A percentile compares a stretch with the other conserved stretches of the same genome.
These are phyloP conservation scores for Calvadosia cruxmelitensis DNA, from an alignment of 30 jellyfish, hydroid and myxozoan species.

Conservation along the genomic window DNA sequence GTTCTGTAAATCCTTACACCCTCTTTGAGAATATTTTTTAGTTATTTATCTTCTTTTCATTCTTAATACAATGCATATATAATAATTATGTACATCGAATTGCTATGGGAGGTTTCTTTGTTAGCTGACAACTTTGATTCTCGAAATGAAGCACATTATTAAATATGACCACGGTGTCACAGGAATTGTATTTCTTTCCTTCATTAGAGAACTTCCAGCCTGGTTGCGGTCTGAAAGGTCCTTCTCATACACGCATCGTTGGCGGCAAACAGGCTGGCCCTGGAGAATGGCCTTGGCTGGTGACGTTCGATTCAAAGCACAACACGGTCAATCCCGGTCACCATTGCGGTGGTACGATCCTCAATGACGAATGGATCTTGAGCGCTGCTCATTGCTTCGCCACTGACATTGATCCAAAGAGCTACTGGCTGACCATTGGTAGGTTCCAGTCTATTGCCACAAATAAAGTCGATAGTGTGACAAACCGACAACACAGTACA, in stretches of 20 bases:
- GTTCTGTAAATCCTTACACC: no score
- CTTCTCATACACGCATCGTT: constrained; percentile 74
- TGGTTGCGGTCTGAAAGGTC: constrained; percentile 87
- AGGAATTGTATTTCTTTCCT: no score
- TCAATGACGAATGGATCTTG: constrained; percentile 81
- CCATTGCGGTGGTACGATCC: constrained; percentile 82
- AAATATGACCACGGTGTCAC: no score
- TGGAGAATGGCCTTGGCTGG: constrained; percentile 99
- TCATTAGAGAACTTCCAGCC: constrained; percentile 52
- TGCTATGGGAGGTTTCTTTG: no score
- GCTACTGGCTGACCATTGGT: constrained; percentile 67
- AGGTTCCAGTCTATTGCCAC: not conserved
- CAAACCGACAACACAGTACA: no score
- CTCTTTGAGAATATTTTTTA: no score
- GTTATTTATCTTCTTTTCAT: no score
- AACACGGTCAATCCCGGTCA: constrained; percentile 79
- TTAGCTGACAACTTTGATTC: no score
- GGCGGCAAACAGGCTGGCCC: constrained; percentile 90
- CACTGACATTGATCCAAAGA: constrained; percentile 24
- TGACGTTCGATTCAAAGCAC: constrained; percentile 62
- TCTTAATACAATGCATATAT: no score
- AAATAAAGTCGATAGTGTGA: no score
- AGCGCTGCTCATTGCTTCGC: constrained; percentile 95
- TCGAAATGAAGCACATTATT: no score
- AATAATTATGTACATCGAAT: no score